Evolutionary conservation across 2,797 vertebrate species (phyloP), one percentile per base, ranked within the genome.

Genomic region (Botia kubotai): DNA sequence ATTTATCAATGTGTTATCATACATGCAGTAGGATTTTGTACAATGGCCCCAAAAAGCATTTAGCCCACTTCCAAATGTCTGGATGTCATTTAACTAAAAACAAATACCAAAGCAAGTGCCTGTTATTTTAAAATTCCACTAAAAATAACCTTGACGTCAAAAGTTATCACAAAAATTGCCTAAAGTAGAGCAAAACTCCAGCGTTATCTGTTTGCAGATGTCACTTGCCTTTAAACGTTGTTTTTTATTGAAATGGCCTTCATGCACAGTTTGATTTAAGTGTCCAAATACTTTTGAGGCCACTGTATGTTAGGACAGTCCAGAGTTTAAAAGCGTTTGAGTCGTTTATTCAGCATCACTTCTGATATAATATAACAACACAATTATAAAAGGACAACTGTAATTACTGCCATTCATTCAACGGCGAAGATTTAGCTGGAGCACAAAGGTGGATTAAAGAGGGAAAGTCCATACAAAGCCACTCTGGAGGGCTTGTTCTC

Each of bases 361-460:
- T 67, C 12, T 11, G 46, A 68, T 69, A 6, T 69, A 26, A 57
- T 14, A 52, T 48, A 68, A 26, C 65, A 77, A 68, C 2, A 26
- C 52, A 57, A 29, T 77, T 26, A 69, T 43, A 55, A 57, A 58
- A 13, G 55, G 65, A 60, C 39, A 60, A 48, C 75, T 48, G 36
- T 77, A 58, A 77, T 77, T 69, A 77, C 75, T 69, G 36, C 11
- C 65, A 33, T 77, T 77, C 36, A 68, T 48, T 69, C 36, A 48
- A 10, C 53, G 29, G 53, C 36, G 48, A 19, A 2, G 23, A 77
- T 69, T 77, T 14, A 58, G 23, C 53, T 58, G 29, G 36, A 69
- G 52, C 26, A 74, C 58, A 74, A 57, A 23, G 4, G 10, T 48
- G 19, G 36, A 58, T 68, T 17, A 68, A 77, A 46, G 52, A 46